Evolutionary conservation across 2,888 invertebrate genomes (phyloP), one percentile per base, ranked within the genome.

Genomic region (Ptilodon capucinus): DNA sequence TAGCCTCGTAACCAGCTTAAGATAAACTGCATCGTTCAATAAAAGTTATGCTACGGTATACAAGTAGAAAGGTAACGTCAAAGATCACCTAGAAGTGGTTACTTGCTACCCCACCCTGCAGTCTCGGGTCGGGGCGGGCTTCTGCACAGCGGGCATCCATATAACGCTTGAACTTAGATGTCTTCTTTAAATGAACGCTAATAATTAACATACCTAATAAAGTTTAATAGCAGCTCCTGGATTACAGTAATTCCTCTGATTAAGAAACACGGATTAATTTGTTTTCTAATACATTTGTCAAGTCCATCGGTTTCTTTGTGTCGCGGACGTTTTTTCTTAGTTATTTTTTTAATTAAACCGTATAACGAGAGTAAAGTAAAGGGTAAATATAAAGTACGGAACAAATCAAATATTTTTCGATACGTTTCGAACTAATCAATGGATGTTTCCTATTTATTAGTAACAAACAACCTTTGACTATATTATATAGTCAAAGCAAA

Each of bases 161-260:
- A 45, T 57, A 65, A 58, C 66, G 64, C 55, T 70, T 68, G 48
- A 67, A 74, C 74, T 76, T 73, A 57, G 35, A 13, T 7, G 72
- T 64, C 71, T 77, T 74, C 71, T 60, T 69, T 67, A 67, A 71
- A 71, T 73, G 62, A 57, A 61, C 60, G 64, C 68, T 68, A 64
- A 73, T 71, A 70, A 68, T 68, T 71, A 62, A 70, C 60, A 17
- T 35, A 23, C 5, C 58, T 67, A 71, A 75, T 74, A 68, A 67
- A 48, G 54, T 53, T 60, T 49, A 51, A 40, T 43, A 48, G 36
- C 51, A 55, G 54, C 48, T 54, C 49, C 47, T 48, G 54, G 61
- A 71, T 72, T 62, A 60, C 56, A 32, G 50, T 64, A 61, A 66
- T 58, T 58, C 53, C 45, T 53, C 52, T 68, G 60, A 71, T 71